phyloP scores from a whole-genome alignment of 1,140 invertebrate species.

The Andrena cerasifolii region DNA sequence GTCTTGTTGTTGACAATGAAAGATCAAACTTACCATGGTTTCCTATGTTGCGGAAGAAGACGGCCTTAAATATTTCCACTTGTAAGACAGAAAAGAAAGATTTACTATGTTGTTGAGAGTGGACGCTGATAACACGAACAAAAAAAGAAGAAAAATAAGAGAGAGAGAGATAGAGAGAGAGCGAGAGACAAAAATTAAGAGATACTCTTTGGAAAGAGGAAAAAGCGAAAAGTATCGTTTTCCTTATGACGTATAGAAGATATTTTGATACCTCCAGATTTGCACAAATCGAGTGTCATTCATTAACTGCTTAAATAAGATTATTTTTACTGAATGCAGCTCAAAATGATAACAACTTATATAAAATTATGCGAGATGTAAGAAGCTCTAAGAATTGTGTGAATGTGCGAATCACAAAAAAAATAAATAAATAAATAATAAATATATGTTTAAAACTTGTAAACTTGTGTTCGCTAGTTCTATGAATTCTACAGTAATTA shows the following conservation, averaged over 20 bases:
- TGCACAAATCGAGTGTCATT: constrained; percentile 75
- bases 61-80: constrained; percentile 79
- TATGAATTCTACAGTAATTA: not conserved
- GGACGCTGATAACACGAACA: constrained; percentile 32
- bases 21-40: constrained; percentile 74
- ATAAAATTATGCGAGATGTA: constrained; percentile 57
- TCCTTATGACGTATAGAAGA: constrained; percentile 73
- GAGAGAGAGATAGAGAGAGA: not conserved
- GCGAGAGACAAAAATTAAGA: constrained; percentile 9
- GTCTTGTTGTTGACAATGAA: constrained; percentile 59
- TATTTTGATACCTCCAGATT: constrained; percentile 81
- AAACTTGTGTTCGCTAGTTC: constrained; percentile 15
- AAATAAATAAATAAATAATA: constrained; percentile 77
- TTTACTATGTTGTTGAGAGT: constrained; percentile 66
- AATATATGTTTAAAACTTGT: constrained; percentile 81
- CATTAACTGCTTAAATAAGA: constrained; percentile 75
- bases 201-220: constrained; percentile 5
- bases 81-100: constrained; percentile 68
- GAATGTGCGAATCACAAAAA: constrained; percentile 76
- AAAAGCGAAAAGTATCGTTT: constrained; percentile 62
- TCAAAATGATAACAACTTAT: constrained; percentile 71
- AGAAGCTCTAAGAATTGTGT: constrained; percentile 68
- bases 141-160: constrained; percentile 30
- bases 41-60: constrained; percentile 75
- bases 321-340: constrained; percentile 80